Evolutionary conservation across 2,113 vertebrate species (phyloP).

Genomic region (Eonycteris spelaea): DNA sequence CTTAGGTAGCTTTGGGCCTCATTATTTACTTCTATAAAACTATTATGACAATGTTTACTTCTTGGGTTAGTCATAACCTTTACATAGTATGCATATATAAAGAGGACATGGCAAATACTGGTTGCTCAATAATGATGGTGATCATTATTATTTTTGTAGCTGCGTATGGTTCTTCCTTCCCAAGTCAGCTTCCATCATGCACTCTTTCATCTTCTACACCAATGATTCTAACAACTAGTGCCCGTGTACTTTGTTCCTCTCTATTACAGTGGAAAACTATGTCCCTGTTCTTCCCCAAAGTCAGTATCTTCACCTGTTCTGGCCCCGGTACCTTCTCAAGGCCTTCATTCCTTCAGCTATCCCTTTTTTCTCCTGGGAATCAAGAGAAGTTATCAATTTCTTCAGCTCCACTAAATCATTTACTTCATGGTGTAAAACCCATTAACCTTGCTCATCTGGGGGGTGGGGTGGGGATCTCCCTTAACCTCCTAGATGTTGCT

Average conservation of each 20-base stretch:
- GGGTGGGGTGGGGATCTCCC: no score
- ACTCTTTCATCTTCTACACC: background rate
- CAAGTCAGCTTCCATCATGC: background rate
- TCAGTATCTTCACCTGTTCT: background rate
- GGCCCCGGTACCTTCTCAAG: background rate
- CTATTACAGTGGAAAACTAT: background rate
- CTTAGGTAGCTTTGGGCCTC: background rate
- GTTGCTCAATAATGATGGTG: background rate
- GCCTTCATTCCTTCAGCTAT: background rate
- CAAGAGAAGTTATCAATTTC: background rate
- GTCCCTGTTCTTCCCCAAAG: background rate
- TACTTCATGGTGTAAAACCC: background rate
- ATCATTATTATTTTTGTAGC: background rate
- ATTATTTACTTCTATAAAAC: background rate
- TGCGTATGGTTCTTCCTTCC: background rate
- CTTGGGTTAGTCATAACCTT: background rate
- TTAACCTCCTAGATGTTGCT: background rate
- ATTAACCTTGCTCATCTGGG: background rate
- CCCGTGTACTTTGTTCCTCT: background rate
- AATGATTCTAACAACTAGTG: background rate
- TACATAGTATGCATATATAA: background rate
- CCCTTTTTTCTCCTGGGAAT: background rate
- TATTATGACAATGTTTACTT: background rate
- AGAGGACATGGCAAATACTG: background rate
- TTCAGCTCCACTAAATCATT: background rate